Evolutionary conservation across 2,888 invertebrate species (phyloP).

Genomic region (Beris morrisii): DNA sequence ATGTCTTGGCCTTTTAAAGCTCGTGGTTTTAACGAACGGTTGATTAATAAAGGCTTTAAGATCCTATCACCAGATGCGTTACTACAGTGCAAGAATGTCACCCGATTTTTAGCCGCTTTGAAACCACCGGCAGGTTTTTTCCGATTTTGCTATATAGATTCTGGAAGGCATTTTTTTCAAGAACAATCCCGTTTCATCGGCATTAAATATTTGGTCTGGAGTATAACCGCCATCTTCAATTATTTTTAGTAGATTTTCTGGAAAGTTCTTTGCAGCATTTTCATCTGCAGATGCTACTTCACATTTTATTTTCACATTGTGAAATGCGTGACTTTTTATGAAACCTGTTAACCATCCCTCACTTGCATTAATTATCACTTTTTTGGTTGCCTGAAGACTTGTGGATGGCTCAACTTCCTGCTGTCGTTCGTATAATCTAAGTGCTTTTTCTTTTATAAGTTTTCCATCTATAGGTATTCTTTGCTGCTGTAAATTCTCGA

Average conservation of each 20-base stretch:
- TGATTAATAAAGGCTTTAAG: too few species aligned
- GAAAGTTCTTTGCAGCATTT: slow-evolving; percentile 32
- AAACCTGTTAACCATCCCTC: slow-evolving; percentile 41
- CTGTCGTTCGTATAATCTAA: too few species aligned
- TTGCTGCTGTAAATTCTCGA: too few species aligned
- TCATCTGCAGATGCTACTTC: slow-evolving; percentile 41
- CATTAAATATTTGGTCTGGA: too few species aligned
- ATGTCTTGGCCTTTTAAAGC: too few species aligned
- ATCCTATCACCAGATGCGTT: too few species aligned
- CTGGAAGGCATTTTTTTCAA: slow-evolving; percentile 47
- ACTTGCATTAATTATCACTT: slow-evolving; percentile 41
- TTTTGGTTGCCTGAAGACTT: too few species aligned
- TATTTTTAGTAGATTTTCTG: slow-evolving; percentile 42
- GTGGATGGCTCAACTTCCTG: too few species aligned
- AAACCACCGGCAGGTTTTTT: slow-evolving; percentile 44
- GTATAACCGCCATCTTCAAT: too few species aligned
- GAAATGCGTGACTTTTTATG: slow-evolving; percentile 39
- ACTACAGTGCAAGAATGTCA: slow-evolving; percentile 44
- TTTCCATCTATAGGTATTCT: too few species aligned
- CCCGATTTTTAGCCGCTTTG: slow-evolving; percentile 45
- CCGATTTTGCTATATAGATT: slow-evolving; percentile 46
- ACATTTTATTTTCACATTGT: slow-evolving; percentile 42
- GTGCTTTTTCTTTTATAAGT: too few species aligned
- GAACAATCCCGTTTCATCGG: slow-evolving; percentile 44
- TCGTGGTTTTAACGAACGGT: too few species aligned